Base-by-base conservation (phyloP, 2,797 vertebrate genomes). In the Aphelocoma californica region DNA sequence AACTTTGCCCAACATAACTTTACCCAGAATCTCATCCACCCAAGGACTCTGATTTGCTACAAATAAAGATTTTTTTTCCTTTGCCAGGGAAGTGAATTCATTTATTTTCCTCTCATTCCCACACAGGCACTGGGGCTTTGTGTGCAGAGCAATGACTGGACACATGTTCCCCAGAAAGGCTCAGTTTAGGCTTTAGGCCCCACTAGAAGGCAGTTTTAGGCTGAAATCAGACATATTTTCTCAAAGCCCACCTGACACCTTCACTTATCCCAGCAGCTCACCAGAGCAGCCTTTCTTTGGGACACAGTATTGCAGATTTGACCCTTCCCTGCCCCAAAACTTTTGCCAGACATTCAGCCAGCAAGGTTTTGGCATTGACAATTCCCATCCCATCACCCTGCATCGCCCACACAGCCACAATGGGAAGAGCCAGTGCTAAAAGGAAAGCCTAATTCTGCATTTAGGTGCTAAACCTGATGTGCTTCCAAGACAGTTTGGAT, bases 111-210 rank as follows among this genome's bases (percentile, higher is more conserved):
- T 74, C n/a, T 57, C 26, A 16, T 66, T 71, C 36, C 13, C 14
- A 4, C 15, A 4, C 10, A 29, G 6, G 2, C 1, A 0, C 36
- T 53, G 47, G 40, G 16, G 14, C 5, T 88, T 77, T 21, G 7
- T 1, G 2, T 42, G n/a, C 12, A 9, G 42, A 65, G 47, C 1
- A 4, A 83, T 34, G 47, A 24, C 15, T 18, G 45, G 26, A 29
- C 44, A n/a, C 1, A 0, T 0, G 1, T 50, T 10, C 26, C 20
- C 5, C 9, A 60, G 26, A 20, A 57, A 82, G 2, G 12, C 6
- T 91, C 48, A 31, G 0, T 67, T 88, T 38, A n/a, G 31, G 23
- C n/a, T 65, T 34, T 21, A 44, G 50, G 34, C 13, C 36, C 25
- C 21, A 10, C 24, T 26, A 14, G 4, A 66, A 79, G 14, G 15